Percentiles rank a stretch among this genome's conserved stretches.
Conservation (phyloP, 2,888 invertebrate genomes). For the Litoditis marina region DNA sequence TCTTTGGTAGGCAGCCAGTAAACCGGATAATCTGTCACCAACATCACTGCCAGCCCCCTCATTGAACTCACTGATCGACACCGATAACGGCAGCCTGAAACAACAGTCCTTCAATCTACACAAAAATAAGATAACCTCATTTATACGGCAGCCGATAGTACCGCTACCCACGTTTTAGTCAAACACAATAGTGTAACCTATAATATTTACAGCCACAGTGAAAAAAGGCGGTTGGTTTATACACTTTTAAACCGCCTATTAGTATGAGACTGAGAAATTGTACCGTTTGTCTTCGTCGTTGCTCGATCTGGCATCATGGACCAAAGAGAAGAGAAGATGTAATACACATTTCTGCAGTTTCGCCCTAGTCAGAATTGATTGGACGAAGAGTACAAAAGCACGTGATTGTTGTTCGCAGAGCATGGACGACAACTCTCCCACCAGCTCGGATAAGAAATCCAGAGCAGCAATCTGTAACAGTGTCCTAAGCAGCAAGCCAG, state of each 20-base stretch:
- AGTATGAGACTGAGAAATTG: too few species aligned
- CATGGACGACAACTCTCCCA: constrained; percentile 50
- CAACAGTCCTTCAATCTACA: too few species aligned
- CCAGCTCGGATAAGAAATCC: constrained; percentile 55
- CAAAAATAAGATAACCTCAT: too few species aligned
- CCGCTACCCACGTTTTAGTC: too few species aligned
- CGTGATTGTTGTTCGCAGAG: constrained; percentile 49
- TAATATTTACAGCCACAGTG: too few species aligned
- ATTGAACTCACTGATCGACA: constrained; percentile 59
- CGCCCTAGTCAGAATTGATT: constrained; percentile 48
- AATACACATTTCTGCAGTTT: constrained; percentile 80
- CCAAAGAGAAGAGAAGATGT: constrained; percentile 76
- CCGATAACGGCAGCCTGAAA: constrained; percentile 46
- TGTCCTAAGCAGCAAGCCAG: not conserved
- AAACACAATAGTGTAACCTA: too few species aligned
- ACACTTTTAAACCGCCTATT: not conserved
- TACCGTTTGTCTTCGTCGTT: constrained; percentile 3
- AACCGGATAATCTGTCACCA: constrained; percentile 37
- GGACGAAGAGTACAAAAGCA: constrained; percentile 69
- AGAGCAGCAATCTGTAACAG: constrained; percentile 51
- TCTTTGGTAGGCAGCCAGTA: constrained; percentile 52
- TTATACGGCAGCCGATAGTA: too few species aligned
- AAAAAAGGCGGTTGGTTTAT: not conserved
- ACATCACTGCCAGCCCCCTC: constrained; percentile 37
- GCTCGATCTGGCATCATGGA: constrained; percentile 34